A percentile compares a stretch with the other conserved stretches of the same genome.
Conservation (phyloP, 2,113 vertebrate genomes). For the Xenopus tropicalis region UCB_Xtro_10.0 CM004443.2:152494001-152494500, state of each 20-base stretch:
- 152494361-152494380: not conserved
- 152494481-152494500: not conserved
- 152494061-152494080: not conserved
- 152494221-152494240: not conserved
- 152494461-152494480: too few species aligned
- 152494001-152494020: slow-evolving; percentile 19
- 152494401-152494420: too few species aligned
- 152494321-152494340: not conserved
- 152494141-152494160: not conserved
- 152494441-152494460: too few species aligned
- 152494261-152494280: not conserved
- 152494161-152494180: not conserved
- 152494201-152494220: not conserved
- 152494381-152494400: too few species aligned
- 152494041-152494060: slow-evolving; percentile 5
- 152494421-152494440: too few species aligned
- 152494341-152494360: not conserved
- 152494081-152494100: slow-evolving; percentile 30
- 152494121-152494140: slow-evolving; percentile 8
- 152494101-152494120: slow-evolving; percentile 4
- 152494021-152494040: slow-evolving; percentile 1
- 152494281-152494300: too few species aligned
- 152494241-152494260: not conserved
- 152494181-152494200: not conserved
- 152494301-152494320: not conserved